These are phyloP conservation scores for Drosophila guanche DNA, from an alignment of 1,140 invertebrate species.

Conservation along the genomic window DNA sequence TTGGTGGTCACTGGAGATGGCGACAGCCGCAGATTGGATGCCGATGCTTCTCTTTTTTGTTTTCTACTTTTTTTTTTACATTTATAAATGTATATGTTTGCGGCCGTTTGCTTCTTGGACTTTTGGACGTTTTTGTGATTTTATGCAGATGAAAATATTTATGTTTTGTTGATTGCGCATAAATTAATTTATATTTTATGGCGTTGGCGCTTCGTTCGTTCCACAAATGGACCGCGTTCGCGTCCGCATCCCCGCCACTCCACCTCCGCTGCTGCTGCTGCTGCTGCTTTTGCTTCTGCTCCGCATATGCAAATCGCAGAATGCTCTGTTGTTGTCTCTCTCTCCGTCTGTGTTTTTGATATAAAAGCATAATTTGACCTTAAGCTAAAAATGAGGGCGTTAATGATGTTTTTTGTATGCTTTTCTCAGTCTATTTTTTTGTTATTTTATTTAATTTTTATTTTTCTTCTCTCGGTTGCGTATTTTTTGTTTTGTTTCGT, in stretches of 20 bases:
- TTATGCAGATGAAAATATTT: conserved; percentile 83
- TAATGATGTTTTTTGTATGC: conserved; percentile 77
- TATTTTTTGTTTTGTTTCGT: conserved; percentile 49
- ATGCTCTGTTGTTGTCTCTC: conserved; percentile 29
- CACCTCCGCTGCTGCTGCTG: not conserved
- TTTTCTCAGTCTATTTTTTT: conserved; percentile 48
- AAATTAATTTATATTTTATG: conserved; percentile 83
- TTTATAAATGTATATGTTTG: conserved; percentile 64
- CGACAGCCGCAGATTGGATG: conserved; percentile 11
- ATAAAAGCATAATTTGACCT: conserved; percentile 82
- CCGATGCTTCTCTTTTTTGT: conserved; percentile 23
- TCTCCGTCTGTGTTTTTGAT: conserved; percentile 43
- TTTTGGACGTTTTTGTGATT: conserved; percentile 74
- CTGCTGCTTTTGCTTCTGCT: not conserved
- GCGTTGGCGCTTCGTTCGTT: conserved; percentile 76
- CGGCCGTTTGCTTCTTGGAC: conserved; percentile 68
- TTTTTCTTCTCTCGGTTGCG: conserved; percentile 37
- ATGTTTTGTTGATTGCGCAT: conserved; percentile 82
- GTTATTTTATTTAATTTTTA: conserved; percentile 34
- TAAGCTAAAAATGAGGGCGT: conserved; percentile 80
- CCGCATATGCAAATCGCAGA: conserved; percentile 60
- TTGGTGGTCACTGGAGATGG: conserved; percentile 56
- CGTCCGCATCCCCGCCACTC: conserved; percentile 21
- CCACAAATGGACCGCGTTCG: conserved; percentile 74
- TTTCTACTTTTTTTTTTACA: conserved; percentile 60